Evolutionary conservation across 2,888 invertebrate species (phyloP), one percentile per base, ranked within the genome.

Genomic region (Steinernema scapterisci): DNA sequence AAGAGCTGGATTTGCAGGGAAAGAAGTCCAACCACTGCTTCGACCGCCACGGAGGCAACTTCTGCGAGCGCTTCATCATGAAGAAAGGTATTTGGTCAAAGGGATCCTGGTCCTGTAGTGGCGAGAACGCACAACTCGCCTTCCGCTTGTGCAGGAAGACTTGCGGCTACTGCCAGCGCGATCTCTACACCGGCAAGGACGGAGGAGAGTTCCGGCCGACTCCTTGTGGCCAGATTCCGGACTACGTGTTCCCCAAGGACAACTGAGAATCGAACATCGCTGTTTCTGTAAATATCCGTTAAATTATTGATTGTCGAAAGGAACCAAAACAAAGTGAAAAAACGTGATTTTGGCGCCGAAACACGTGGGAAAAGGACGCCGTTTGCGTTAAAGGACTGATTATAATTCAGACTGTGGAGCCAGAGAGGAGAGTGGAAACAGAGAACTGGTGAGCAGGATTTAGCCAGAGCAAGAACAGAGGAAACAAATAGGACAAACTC

Each of bases 131-230:
- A 31, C 80, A 80, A 56, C 72, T 85, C 51, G 84, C 84, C 5
- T 85, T 84, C 78, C 77, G 85, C 75, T 81, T 85, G 51, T 85
- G 84, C 71, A 75, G 84, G 43, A 82, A 82, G 74, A 84, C 82
- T 16, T 85, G 85, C 77, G 82, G 83, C 46, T 85, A 80, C 77
- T 85, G 85, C 63, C 77, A 80, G 19, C 38, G 77, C n/a, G 81
- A 83, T 70, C 79, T 85, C 52, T 85, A 85, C 74, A 31, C 63
- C 63, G 63, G 63, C 6, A 5, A 31, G 38, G 63, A 63, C 63
- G 63, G 63, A 27, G 63, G 63, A 11, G 63, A 63, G 38, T 63
- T 27, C 31, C 27, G 63, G 31, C 63, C 63, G 16, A 63, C 63
- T 27, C 63, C 63, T 6, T 63, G 63, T 38, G 63, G 63, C 16